phyloP scores from a whole-genome alignment of 2,888 invertebrate genomes.

The Apotomis turbidana region DNA sequence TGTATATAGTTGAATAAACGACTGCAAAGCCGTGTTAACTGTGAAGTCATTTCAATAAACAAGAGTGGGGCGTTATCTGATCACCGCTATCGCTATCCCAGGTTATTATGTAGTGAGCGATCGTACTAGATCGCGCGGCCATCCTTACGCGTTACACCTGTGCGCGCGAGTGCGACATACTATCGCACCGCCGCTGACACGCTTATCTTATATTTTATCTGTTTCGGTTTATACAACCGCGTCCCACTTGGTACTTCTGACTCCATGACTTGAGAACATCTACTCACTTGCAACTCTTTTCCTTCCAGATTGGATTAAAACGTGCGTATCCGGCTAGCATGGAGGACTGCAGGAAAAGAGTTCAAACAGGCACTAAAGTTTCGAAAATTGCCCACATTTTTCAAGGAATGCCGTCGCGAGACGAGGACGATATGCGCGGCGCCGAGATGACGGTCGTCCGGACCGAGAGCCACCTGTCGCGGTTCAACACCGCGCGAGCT shows the following conservation, averaged over 20 bases:
- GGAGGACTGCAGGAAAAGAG: constrained; percentile 87
- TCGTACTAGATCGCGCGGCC: constrained; percentile 62
- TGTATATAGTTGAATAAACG: constrained; percentile 11
- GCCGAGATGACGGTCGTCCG: constrained; percentile 89
- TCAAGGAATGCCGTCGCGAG: constrained; percentile 88
- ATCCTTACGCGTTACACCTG: constrained; percentile 67
- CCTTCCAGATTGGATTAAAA: constrained; percentile 79
- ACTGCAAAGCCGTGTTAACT: constrained; percentile 31
- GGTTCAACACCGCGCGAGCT: constrained; percentile 95
- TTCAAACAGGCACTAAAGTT: constrained; percentile 90
- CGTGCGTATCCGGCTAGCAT: constrained; percentile 83
- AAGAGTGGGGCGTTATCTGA: constrained; percentile 68
- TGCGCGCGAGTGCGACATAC: constrained; percentile 56
- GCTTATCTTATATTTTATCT: constrained; percentile 69
- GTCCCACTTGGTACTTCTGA: constrained; percentile 58
- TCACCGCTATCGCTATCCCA: constrained; percentile 80
- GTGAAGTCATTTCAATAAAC: constrained; percentile 40
- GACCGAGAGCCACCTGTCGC: constrained; percentile 94
- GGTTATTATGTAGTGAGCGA: constrained; percentile 75
- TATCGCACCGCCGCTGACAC: constrained; percentile 46
- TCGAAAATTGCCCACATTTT: constrained; percentile 96
- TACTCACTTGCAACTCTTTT: constrained; percentile 60
- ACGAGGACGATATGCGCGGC: constrained; percentile 79
- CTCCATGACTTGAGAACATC: constrained; percentile 44
- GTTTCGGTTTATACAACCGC: constrained; percentile 57